Evolutionary conservation across 2,113 vertebrate species (phyloP), one percentile per base, ranked within the genome.

Genomic region (Cyprinodon variegatus): DNA sequence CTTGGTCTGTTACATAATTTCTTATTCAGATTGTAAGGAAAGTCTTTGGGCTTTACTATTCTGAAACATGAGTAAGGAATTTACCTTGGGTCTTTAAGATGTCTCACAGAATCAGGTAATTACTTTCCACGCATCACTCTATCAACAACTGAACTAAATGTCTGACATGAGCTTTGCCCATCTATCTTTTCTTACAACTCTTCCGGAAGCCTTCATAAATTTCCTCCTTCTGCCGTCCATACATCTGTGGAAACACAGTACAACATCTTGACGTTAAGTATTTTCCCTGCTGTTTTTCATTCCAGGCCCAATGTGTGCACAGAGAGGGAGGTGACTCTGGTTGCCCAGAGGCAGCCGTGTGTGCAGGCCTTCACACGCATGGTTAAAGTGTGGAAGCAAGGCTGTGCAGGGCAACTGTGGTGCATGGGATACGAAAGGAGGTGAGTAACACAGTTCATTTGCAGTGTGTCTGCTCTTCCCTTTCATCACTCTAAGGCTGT

Each of bases 221-320:
- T 65, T 12, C 43, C 59, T 37, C 50, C 36, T 0, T 0, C 63
- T 77, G 76, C 45, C 40, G 29, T 61, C 48, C 41, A 64, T 75
- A 68, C 70, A 72, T 83, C 68, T 81, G 74, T 79, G 70, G 82
- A 83, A 82, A 84, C 74, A 53, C 50, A 14, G 14, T n/a, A 36
- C 45, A 79, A 81, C 61, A 75, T 63, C 77, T 81, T 84, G 81
- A 91, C 4, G 70, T 81, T 78, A 77, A 84, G 77, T 83, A 76
- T 89, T 89, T 82, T 76, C 67, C 48, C 45, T 17, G 8, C 65
- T 74, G 43, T 76, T 61, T n/a, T 74, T 78, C 45, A 40, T 61
- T 57, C 36, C 92, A 99, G 98, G 97, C 95, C 96, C 0, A 96
- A 99, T 0, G 97, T 98, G 74, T 99, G 98, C 0, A 75, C 89